Base-by-base conservation (phyloP, 2,797 vertebrate genomes). In the Pygocentrus nattereri region DNA sequence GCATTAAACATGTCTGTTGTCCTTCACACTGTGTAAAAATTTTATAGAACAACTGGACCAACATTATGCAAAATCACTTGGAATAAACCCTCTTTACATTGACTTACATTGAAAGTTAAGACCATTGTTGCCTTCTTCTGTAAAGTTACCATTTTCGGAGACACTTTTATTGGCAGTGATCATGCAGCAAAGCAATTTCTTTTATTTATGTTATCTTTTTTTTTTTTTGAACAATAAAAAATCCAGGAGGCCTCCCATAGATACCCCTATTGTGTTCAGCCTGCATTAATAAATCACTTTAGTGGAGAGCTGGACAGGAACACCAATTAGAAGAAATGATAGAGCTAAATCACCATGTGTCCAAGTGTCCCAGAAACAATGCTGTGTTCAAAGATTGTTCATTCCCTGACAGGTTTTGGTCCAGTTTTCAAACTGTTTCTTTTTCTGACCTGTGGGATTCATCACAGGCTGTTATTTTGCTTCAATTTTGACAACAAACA, bases 351-450 rank as follows among this genome's bases (percentile, higher is more conserved):
- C 41, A 21, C 41, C n/a, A 27, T 69, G 41, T 16, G n/a, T 69
- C 34, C 15, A 69, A 18, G 67, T 69, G 67, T 69, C 41, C 67
- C 21, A 69, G 67, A 69, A 69, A 69, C 12, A 11, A 30, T 16
- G 21, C 38, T 49, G 67, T 38, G 41, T 13, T 47, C 67, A 23
- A 15, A 61, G 3, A 12, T 38, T 27, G 21, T 25, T 47, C 67
- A 16, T 49, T 21, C n/a, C 6, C 67, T 47, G 67, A 44, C 65
- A 68, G 34, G 19, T 44, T 68, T 41, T 68, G 38, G 65, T 68
- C 65, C 65, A 68, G 31, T 21, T 44, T 68, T 68, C 65, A 68
- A 44, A 68, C 21, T 11, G 18, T 44, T 38, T 15, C 11, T 13
- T 41, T 68, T 23, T 38, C 38, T 44, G 65, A 23, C 34, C 18